Evolutionary conservation across 2,888 invertebrate species (phyloP).

Genomic region (Elysia crispata): DNA sequence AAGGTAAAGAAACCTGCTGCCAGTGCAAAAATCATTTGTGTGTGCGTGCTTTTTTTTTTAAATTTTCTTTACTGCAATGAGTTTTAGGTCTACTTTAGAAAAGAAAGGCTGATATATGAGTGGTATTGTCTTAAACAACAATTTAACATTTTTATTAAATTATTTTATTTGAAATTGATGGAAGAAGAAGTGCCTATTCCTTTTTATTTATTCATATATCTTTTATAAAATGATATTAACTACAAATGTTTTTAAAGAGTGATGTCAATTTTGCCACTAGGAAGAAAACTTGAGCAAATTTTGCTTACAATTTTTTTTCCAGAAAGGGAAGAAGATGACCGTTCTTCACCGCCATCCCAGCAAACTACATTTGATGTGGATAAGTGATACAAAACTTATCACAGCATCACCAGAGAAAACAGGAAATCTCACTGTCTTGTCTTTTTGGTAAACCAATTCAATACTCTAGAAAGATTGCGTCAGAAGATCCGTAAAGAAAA

Average conservation of each 20-base stretch:
- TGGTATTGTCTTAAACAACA: too few species aligned
- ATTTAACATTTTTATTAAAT: too few species aligned
- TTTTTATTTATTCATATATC: too few species aligned
- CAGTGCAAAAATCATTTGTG: too few species aligned
- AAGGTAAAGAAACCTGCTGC: slow-evolving; percentile 59
- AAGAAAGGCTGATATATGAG: too few species aligned
- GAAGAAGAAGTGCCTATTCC: too few species aligned
- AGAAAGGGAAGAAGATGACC: slow-evolving; percentile 67
- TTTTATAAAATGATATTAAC: too few species aligned
- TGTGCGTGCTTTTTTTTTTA: too few species aligned
- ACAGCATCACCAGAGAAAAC: slow-evolving; percentile 74
- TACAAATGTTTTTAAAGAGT: too few species aligned
- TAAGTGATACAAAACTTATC: slow-evolving; percentile 71
- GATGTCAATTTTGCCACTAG: too few species aligned
- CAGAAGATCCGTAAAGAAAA: not conserved
- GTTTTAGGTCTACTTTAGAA: not conserved
- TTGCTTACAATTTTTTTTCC: slow-evolving; percentile 47
- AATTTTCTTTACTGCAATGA: not conserved
- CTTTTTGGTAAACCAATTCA: slow-evolving; percentile 68
- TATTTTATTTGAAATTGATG: too few species aligned
- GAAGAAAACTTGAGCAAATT: too few species aligned
- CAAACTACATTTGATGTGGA: slow-evolving; percentile 71
- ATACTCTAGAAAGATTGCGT: not conserved
- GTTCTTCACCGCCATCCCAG: slow-evolving; percentile 71
- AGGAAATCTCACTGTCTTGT: slow-evolving; percentile 70